Conservation (phyloP, 2,888 invertebrate species). For the Lasius fuliginosus region DNA sequence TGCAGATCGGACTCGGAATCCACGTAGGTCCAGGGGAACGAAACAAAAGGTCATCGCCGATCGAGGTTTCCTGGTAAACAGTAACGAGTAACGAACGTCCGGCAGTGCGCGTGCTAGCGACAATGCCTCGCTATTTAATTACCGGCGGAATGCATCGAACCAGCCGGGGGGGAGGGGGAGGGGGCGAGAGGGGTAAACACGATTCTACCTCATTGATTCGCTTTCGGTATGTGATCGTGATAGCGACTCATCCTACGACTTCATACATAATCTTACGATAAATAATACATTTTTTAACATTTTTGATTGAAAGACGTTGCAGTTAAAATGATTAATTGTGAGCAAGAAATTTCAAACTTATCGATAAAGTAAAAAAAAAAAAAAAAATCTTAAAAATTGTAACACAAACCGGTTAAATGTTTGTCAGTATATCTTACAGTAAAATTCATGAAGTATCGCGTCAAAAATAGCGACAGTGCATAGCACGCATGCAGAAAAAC, state of each 20-base stretch:
- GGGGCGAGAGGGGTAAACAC: not conserved
- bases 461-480: slow-evolving; percentile 33
- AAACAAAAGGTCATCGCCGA: slow-evolving; percentile 70
- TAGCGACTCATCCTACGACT: not conserved
- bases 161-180: not conserved
- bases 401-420: not conserved
- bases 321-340: not conserved
- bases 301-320: not conserved
- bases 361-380: not conserved
- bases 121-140: slow-evolving; percentile 69
- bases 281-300: not conserved
- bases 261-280: not conserved
- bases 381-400: not conserved
- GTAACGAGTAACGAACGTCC: slow-evolving; percentile 68
- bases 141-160: slow-evolving; percentile 51
- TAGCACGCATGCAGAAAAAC: slow-evolving; percentile 43
- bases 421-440: not conserved
- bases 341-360: not conserved
- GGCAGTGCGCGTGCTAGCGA: slow-evolving; percentile 43
- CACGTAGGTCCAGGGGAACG: slow-evolving; percentile 44
- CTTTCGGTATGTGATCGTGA: not conserved
- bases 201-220: not conserved
- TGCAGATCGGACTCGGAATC: slow-evolving; percentile 57
- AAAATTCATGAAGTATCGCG: slow-evolving; percentile 43
- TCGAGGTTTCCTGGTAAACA: slow-evolving; percentile 69